Evolutionary conservation across 1,140 invertebrate genomes (phyloP).

Genomic region (Idris sp.): DNA sequence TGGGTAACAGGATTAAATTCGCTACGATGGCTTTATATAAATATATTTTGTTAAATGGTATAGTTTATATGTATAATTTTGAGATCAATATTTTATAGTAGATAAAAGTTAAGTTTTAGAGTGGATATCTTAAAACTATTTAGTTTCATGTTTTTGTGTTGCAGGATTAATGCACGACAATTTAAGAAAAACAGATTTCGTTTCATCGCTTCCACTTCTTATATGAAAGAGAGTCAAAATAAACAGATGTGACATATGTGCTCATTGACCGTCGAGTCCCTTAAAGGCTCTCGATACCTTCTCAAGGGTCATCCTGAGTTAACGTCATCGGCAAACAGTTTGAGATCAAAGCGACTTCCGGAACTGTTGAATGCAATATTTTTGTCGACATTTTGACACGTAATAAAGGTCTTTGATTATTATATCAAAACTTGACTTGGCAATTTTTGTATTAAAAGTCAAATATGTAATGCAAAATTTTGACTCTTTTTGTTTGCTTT

Average conservation of each 20-base stretch:
- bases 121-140: slow-evolving; percentile 17
- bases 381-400: slow-evolving; percentile 34
- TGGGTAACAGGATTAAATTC: slow-evolving; percentile 52
- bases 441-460: too few species aligned
- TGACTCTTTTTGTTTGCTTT: too few species aligned
- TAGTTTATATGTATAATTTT: too few species aligned
- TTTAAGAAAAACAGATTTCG: slow-evolving; percentile 49
- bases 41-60: too few species aligned
- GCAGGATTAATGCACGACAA: slow-evolving; percentile 27
- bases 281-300: slow-evolving; percentile 58
- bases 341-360: slow-evolving; percentile 66
- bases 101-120: not conserved
- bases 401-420: too few species aligned
- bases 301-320: slow-evolving; percentile 68
- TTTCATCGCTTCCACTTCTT: slow-evolving; percentile 50
- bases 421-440: too few species aligned
- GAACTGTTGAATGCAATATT: slow-evolving; percentile 43
- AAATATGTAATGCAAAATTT: too few species aligned
- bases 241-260: slow-evolving; percentile 70
- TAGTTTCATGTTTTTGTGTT: slow-evolving; percentile 34
- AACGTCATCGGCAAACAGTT: slow-evolving; percentile 62
- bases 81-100: too few species aligned
- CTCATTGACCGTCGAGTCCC: slow-evolving; percentile 63
- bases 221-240: slow-evolving; percentile 68
- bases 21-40: slow-evolving; percentile 31